phyloP scores from a whole-genome alignment of 2,797 vertebrate genomes.

The Mormyrus proboscirostris region DNA sequence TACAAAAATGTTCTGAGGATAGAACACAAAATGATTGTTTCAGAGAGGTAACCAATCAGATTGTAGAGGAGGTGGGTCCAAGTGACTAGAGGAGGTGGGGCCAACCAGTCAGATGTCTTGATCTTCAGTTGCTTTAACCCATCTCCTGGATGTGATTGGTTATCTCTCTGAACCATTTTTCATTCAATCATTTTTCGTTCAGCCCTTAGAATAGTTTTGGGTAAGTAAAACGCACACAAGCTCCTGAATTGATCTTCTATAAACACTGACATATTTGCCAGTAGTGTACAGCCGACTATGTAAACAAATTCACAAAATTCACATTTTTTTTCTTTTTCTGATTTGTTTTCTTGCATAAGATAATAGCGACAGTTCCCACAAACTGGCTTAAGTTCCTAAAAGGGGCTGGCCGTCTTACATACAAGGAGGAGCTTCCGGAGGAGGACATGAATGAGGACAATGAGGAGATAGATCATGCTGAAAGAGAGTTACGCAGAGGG shows the following conservation, averaged over 20 bases:
- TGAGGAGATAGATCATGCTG: slow-evolving; percentile 91
- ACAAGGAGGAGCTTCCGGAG: slow-evolving; percentile 85
- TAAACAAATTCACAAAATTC: not conserved
- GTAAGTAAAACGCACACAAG: not conserved
- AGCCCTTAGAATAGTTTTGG: not conserved
- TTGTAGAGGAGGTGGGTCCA: not conserved
- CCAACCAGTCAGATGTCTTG: not conserved
- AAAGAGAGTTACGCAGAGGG: slow-evolving; percentile 83
- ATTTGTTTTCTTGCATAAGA: slow-evolving; percentile 50
- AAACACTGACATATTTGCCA: not conserved
- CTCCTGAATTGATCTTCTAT: not conserved
- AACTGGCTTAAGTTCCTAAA: slow-evolving; percentile 89
- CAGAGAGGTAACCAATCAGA: not conserved
- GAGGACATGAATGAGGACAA: slow-evolving; percentile 80
- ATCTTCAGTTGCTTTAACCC: not conserved
- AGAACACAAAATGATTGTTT: not conserved
- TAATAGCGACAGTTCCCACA: slow-evolving; percentile 85
- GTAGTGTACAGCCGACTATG: not conserved
- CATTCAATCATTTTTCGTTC: not conserved
- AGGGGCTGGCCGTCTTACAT: slow-evolving; percentile 85
- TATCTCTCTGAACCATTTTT: not conserved
- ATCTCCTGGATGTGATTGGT: not conserved
- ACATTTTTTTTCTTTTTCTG: not conserved
- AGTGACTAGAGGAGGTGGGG: not conserved
- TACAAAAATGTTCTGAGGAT: not conserved